phyloP scores from a whole-genome alignment of 2,797 vertebrate genomes.

The Halcyon chelicuti region DNA sequence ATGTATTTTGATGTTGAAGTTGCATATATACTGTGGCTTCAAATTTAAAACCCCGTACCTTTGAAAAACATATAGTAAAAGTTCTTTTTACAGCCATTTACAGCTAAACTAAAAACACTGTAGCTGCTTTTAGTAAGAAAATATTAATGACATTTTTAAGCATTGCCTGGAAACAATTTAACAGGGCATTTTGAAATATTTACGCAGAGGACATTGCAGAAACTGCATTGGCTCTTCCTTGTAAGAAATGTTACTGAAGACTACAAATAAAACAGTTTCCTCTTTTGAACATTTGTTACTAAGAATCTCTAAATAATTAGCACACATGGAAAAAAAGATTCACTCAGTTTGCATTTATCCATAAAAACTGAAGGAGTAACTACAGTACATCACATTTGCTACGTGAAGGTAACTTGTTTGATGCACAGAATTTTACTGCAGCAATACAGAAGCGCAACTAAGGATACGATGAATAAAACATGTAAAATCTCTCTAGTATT shows the following conservation, averaged over 20 bases:
- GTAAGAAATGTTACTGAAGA: background rate
- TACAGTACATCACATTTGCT: slow-evolving; percentile 71
- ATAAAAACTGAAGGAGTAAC: slow-evolving; percentile 71
- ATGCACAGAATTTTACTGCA: slow-evolving; percentile 83
- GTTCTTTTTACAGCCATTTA: background rate
- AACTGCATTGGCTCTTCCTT: background rate
- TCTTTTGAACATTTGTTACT: background rate
- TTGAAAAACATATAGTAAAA: background rate
- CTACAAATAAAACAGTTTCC: background rate
- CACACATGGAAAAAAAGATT: slow-evolving; percentile 77
- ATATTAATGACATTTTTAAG: background rate
- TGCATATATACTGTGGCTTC: accelerated
- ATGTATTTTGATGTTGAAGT: background rate
- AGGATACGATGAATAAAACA: slow-evolving; percentile 65
- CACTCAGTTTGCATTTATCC: slow-evolving; percentile 83
- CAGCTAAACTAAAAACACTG: background rate
- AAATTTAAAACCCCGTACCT: background rate
- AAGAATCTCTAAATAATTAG: background rate
- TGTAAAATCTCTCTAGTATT: slow-evolving; percentile 67
- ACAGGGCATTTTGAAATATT: background rate
- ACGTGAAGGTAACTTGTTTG: slow-evolving; percentile 75
- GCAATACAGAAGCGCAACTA: slow-evolving; percentile 73
- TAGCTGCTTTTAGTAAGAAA: background rate
- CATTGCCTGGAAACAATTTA: background rate
- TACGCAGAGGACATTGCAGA: background rate